Evolutionary conservation across 2,888 invertebrate species (phyloP).

Genomic region (Clitarchus hookeri): DNA sequence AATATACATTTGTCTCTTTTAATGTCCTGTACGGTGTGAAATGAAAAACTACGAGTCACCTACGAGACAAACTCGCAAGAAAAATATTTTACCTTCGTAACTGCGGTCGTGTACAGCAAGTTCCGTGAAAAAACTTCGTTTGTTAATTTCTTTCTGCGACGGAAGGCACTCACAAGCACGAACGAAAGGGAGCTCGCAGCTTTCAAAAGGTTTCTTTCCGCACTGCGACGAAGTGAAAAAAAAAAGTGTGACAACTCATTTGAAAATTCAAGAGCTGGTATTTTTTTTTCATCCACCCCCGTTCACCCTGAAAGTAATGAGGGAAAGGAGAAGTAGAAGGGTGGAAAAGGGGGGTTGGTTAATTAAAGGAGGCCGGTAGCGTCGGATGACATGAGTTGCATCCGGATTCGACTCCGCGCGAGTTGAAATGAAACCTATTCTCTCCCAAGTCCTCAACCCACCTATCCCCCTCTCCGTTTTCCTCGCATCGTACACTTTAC

Average conservation of each 20-base stretch:
- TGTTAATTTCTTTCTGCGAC: neutral
- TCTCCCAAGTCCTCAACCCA: neutral
- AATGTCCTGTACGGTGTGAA: too few relatives aligned
- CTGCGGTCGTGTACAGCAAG: neutral
- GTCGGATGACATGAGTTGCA: slow-evolving; percentile 5
- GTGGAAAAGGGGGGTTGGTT: neutral
- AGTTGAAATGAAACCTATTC: neutral
- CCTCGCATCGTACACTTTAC: neutral
- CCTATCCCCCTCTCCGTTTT: neutral
- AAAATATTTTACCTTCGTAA: neutral
- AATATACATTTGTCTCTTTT: too few relatives aligned
- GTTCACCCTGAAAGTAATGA: neutral
- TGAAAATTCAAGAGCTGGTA: neutral
- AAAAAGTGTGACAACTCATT: neutral
- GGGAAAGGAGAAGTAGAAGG: neutral
- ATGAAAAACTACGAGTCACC: too few relatives aligned
- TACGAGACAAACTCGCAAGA: too few relatives aligned
- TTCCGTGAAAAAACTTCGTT: neutral
- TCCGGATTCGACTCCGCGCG: neutral
- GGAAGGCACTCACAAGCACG: neutral
- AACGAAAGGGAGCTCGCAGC: neutral
- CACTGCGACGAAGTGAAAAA: neutral
- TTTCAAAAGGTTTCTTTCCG: slow-evolving; percentile 11
- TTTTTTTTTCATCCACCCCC: neutral
- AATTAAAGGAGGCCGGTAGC: slow-evolving; percentile 24